Evolutionary conservation across 2,797 vertebrate species (phyloP).

Genomic region (Iguana delicatissima): DNA sequence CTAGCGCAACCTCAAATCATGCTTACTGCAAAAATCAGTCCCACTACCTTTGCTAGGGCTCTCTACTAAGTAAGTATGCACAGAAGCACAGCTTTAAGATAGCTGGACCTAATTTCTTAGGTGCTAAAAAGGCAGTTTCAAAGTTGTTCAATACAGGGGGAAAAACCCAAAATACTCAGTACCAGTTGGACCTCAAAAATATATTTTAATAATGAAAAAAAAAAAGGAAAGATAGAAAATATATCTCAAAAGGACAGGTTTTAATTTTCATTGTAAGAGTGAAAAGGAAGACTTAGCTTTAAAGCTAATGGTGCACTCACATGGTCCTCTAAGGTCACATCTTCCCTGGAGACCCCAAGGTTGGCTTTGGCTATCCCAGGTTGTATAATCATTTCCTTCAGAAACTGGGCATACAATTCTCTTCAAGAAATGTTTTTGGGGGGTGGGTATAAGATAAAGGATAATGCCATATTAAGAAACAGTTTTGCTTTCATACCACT

Average conservation of each 20-base stretch:
- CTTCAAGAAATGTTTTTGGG: constrained; percentile 72
- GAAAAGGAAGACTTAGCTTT: too few relatives aligned
- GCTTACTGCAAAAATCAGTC: neutral
- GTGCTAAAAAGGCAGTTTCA: neutral
- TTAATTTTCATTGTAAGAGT: neutral
- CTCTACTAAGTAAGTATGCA: neutral
- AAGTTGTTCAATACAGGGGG: neutral
- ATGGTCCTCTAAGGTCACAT: constrained; percentile 97
- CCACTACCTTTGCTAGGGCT: neutral
- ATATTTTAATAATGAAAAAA: neutral
- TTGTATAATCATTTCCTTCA: constrained; percentile 99
- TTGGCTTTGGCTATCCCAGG: constrained; percentile 97
- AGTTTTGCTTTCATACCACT: neutral
- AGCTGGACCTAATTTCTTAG: neutral
- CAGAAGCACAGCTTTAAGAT: neutral
- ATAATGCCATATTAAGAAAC: neutral
- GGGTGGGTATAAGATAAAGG: neutral
- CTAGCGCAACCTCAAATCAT: neutral
- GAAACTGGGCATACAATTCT: constrained; percentile 93
- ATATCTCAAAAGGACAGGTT: neutral
- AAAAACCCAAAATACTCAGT: neutral
- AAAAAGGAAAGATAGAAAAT: neutral
- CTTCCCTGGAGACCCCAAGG: constrained; percentile 92
- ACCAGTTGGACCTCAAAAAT: neutral
- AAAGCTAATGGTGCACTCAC: constrained; percentile 82